These are phyloP conservation scores for Heterodera carotae DNA, from an alignment of 1,140 invertebrate species.

Conservation along the genomic window DNA sequence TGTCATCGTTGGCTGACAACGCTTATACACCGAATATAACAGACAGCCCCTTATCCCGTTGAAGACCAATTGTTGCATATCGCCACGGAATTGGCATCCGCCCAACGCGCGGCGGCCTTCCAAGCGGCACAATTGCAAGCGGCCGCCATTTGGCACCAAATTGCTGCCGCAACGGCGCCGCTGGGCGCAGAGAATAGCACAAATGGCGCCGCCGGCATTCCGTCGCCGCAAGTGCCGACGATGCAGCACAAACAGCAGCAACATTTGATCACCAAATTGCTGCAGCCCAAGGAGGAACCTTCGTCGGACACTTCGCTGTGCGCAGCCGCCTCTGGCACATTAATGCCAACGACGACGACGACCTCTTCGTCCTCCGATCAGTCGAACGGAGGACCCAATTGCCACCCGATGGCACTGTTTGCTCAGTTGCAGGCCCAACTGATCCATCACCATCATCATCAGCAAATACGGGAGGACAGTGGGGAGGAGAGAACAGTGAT, in stretches of 20 bases:
- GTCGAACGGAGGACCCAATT: background rate
- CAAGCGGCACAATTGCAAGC: slow-evolving; percentile 23
- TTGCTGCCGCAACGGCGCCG: background rate
- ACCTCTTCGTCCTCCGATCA: background rate
- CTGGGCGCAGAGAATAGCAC: background rate
- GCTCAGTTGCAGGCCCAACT: slow-evolving; percentile 10
- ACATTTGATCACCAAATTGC: slow-evolving; percentile 14
- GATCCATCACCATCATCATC: background rate
- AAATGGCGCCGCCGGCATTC: background rate
- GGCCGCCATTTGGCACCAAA: slow-evolving; percentile 19
- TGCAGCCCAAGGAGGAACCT: background rate
- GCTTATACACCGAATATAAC: no score
- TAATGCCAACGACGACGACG: background rate
- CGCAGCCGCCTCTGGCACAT: background rate
- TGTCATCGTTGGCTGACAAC: no score
- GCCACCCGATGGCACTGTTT: background rate
- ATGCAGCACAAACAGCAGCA: background rate
- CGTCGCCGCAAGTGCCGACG: background rate
- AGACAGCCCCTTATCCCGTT: background rate
- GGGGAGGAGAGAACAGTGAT: background rate
- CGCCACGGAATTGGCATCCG: slow-evolving; percentile 10
- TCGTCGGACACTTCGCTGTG: background rate
- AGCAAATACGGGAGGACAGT: background rate
- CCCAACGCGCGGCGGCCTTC: slow-evolving; percentile 21
- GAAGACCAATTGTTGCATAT: slow-evolving; percentile 25